Conservation (phyloP, 2,113 vertebrate species). For the Piaya cayana region DNA sequence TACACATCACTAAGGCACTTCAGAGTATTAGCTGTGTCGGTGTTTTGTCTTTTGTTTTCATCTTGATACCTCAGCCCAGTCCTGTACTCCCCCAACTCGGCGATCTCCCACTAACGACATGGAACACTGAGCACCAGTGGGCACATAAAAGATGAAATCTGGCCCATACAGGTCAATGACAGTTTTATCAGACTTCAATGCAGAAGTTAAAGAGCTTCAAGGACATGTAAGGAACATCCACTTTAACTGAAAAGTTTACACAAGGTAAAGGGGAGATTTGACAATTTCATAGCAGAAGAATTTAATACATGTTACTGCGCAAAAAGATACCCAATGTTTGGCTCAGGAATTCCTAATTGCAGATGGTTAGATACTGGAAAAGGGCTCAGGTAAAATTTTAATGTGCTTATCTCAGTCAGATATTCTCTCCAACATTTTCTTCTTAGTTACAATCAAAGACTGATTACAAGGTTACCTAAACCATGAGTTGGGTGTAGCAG, state of each 20-base stretch:
- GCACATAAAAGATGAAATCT: not conserved
- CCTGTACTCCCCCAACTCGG: not conserved
- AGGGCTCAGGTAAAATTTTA: not conserved
- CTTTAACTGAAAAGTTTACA: not conserved
- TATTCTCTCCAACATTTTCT: not conserved
- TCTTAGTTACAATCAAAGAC: not conserved
- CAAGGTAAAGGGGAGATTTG: not conserved
- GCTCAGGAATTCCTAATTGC: not conserved
- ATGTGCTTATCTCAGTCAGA: not conserved
- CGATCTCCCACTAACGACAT: fast-evolving
- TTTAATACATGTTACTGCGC: not conserved
- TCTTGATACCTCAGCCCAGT: not conserved
- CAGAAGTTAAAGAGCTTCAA: not conserved
- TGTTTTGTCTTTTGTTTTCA: not conserved
- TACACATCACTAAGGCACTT: not conserved
- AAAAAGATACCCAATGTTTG: not conserved
- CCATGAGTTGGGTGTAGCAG: not conserved
- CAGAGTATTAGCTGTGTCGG: not conserved
- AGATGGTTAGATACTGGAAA: not conserved
- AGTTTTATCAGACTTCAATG: not conserved
- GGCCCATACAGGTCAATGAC: not conserved
- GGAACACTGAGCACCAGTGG: not conserved
- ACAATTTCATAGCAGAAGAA: not conserved
- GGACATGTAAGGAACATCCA: not conserved
- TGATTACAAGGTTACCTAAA: not conserved